Base-by-base conservation (phyloP, 2,888 invertebrate species). In the Hypsopygia costalis region DNA sequence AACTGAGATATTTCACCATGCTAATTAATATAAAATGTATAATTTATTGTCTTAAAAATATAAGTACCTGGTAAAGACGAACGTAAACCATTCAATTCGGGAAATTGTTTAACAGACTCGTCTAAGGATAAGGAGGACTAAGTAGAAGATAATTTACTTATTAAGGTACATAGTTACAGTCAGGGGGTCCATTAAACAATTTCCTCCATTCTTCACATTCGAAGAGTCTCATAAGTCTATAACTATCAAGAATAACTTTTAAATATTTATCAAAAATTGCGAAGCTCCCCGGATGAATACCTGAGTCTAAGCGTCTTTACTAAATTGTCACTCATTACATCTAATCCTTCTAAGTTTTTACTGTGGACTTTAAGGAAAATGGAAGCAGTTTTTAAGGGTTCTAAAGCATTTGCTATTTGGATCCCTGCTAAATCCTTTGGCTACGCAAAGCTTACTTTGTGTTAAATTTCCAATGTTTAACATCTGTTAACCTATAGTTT, bases 401-500 rank as follows among this genome's bases (percentile, higher is more conserved):
- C 78, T 81, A 82, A 68, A 76, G 74, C 72, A 48, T 61, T 61
- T 47, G 52, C 78, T 79, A 78, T 55, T 46, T 59, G 59, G 70
- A 58, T 73, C 66, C 76, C 66, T 63, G 65, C 72, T 78, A 73
- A 65, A 37, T 48, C 59, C 45, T 55, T 60, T 62, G 59, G 68
- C 80, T 85, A 85, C 73, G 75, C 74, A 77, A 85, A 83, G 81
- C 83, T 79, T 66, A 75, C 69, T 71, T 66, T 59, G 62, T 62
- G 51, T 55, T 55, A 47, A 41, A 45, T 30, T 46, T 47, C 48
- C 40, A 42, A 50, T 48, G 33, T 54, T 68, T 65, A 66, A 3
- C 4, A 62, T 56, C 43, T 55, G 54, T 29, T 22, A 36, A 47
- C 47, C 40, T 49, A 46, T 32, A 27, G 16, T 16, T 16, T 42